Conservation (phyloP, 1,140 invertebrate genomes). For the Oryzaephilus surinamensis region DNA sequence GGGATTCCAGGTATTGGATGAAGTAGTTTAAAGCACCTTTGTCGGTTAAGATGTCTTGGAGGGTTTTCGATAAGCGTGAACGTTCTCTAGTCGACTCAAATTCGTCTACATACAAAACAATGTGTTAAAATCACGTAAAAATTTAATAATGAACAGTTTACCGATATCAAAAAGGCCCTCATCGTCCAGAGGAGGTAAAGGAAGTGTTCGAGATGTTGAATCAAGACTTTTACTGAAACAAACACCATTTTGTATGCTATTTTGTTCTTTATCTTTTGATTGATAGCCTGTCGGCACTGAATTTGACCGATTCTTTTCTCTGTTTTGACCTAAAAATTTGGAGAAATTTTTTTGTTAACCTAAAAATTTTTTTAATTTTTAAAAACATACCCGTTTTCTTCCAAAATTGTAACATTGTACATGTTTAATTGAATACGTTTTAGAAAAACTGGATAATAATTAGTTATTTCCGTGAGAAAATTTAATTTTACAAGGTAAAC, state of each 20-base stretch:
- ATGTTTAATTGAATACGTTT: too few relatives aligned
- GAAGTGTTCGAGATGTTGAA: slow-evolving; percentile 1
- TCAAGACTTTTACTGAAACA: slow-evolving; percentile 2
- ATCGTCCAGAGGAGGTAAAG: slow-evolving; percentile 24
- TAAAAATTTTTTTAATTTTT: neutral
- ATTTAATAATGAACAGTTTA: slow-evolving; percentile 5
- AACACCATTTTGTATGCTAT: too few relatives aligned
- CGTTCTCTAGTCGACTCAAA: slow-evolving; percentile 19
- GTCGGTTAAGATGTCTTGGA: slow-evolving; percentile 54
- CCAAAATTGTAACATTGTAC: slow-evolving; percentile 34
- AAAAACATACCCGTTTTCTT: slow-evolving; percentile 24
- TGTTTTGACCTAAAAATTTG: neutral
- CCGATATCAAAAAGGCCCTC: slow-evolving; percentile 28
- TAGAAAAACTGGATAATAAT: too few relatives aligned
- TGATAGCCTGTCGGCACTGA: neutral
- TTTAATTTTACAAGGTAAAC: too few relatives aligned
- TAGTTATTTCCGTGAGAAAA: too few relatives aligned
- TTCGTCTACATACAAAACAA: slow-evolving; percentile 17
- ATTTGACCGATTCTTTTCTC: neutral
- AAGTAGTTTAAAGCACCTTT: slow-evolving; percentile 61
- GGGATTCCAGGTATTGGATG: slow-evolving; percentile 59
- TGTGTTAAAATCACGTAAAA: neutral
- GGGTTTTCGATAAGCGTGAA: slow-evolving; percentile 50
- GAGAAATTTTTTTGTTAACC: neutral
- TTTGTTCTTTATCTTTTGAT: neutral